Base-by-base conservation (phyloP, 2,113 vertebrate species). In the Myodes glareolus region DNA sequence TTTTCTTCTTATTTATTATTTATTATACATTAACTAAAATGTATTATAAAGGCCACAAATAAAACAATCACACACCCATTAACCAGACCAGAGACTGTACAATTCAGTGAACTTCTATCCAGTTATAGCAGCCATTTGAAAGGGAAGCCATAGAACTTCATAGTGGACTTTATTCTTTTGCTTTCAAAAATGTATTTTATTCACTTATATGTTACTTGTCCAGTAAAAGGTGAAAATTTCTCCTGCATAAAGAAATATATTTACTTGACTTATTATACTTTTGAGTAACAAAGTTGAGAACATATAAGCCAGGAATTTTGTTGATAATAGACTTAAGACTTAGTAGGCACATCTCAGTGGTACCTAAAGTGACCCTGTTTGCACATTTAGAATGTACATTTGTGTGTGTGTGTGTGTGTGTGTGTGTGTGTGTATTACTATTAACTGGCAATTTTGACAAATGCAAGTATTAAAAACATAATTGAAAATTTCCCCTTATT, bases 401-500 rank as follows among this genome's bases (percentile, higher is more conserved):
- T 68, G 31, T 33, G 65, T 36, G 12, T 14, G 9, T 47, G 2
- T 27, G 17, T 45, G 31, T 72, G 19, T 82, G 13, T 13, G 21
- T 61, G 36, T 55, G 19, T 47, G 10, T 23, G 23, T 42, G 2
- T n/a, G 23, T 63, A 21, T 58, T 88, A 39, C 19, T 70, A 67
- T 81, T 75, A 77, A 42, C 36, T 52, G 27, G 25, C 7, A 65
- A 47, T 92, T 68, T 78, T 75, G 76, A 68, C 77, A 90, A 95
- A 7, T 25, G 70, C 11, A 65, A 75, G 4, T 67, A 42, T 50
- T 81, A 70, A 14, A 67, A 91, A 95, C 78, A 81, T 47, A 63
- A 4, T 36, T 95, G 42, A 0, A 81, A 65, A 93, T 68, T 91
- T 96, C 13, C 92, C n/a, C 27, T 88, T 61, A 82, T 89, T 95